These are phyloP conservation scores for Aphodius sticticus DNA, from an alignment of 2,888 invertebrate species.

Conservation along the genomic window DNA sequence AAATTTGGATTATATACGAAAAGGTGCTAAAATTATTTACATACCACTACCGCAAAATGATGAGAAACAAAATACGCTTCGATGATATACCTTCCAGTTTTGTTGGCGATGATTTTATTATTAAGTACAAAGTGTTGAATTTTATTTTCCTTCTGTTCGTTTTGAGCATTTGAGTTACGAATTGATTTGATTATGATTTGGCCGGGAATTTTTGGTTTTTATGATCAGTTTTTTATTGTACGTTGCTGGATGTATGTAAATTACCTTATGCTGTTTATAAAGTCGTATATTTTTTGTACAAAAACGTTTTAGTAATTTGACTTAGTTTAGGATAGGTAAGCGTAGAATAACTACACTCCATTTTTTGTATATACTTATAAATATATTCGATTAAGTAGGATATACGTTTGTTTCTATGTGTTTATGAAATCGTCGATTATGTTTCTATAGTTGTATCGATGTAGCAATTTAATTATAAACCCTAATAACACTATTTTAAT, in stretches of 20 bases:
- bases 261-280: constrained; percentile 38
- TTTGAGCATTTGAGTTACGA: not conserved
- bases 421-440: not conserved
- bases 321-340: constrained; percentile 19
- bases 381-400: not conserved
- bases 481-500: not conserved
- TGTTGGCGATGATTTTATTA: constrained; percentile 12
- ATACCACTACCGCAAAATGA: not conserved
- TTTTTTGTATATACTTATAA: constrained; percentile 15
- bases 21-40: constrained; percentile 34
- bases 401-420: constrained; percentile 17
- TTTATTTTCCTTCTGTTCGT: constrained; percentile 5
- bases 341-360: constrained; percentile 21
- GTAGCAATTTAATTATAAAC: not conserved
- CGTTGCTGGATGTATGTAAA: constrained; percentile 18
- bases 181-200: not conserved
- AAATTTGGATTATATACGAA: constrained; percentile 27
- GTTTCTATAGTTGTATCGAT: not conserved
- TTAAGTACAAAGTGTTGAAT: constrained; percentile 22
- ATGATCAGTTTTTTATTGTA: not conserved
- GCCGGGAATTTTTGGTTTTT: not conserved
- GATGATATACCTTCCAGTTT: constrained; percentile 10
- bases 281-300: constrained; percentile 29
- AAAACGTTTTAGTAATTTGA: constrained; percentile 10
- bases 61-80: constrained; percentile 22